phyloP scores from a whole-genome alignment of 2,797 vertebrate species.

The Enteromius thamalakanensis region DNA sequence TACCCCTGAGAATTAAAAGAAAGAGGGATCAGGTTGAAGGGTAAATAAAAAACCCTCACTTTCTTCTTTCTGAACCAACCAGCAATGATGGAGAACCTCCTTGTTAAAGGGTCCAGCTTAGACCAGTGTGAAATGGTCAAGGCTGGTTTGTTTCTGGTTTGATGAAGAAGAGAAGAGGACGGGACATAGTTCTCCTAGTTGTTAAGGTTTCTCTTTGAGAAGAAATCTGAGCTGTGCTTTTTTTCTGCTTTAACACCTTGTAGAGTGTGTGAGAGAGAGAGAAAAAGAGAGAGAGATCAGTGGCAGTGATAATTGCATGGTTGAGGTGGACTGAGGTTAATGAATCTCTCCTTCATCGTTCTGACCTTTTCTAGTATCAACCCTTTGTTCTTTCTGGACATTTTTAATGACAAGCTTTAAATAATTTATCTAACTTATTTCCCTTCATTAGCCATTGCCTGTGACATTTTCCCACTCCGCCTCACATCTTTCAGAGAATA shows the following conservation, averaged over 20 bases:
- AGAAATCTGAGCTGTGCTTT: slow-evolving; percentile 8
- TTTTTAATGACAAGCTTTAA: slow-evolving; percentile 86
- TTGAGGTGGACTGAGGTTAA: slow-evolving; percentile 81
- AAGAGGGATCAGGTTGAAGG: neutral
- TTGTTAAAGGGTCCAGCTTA: neutral
- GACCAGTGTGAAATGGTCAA: neutral
- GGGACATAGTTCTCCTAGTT: neutral
- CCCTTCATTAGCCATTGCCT: slow-evolving; percentile 80
- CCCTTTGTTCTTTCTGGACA: slow-evolving; percentile 74
- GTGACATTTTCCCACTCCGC: slow-evolving; percentile 74
- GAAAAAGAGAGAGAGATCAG: slow-evolving; percentile 67
- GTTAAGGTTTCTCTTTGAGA: slow-evolving; percentile 13
- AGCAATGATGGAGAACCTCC: neutral
- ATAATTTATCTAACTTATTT: slow-evolving; percentile 85
- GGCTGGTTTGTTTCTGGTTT: neutral
- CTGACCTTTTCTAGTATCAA: slow-evolving; percentile 79
- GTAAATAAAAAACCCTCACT: neutral
- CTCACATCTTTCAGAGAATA: slow-evolving; percentile 72
- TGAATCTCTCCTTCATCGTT: slow-evolving; percentile 79
- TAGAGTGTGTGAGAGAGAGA: slow-evolving; percentile 40
- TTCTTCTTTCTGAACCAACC: neutral
- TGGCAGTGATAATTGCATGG: slow-evolving; percentile 79
- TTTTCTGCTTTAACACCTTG: slow-evolving; percentile 11
- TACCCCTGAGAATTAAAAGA: slow-evolving; percentile 43
- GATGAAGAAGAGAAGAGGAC: neutral